Conservation (phyloP, 2,113 vertebrate species). For the Asarcornis scutulata region DNA sequence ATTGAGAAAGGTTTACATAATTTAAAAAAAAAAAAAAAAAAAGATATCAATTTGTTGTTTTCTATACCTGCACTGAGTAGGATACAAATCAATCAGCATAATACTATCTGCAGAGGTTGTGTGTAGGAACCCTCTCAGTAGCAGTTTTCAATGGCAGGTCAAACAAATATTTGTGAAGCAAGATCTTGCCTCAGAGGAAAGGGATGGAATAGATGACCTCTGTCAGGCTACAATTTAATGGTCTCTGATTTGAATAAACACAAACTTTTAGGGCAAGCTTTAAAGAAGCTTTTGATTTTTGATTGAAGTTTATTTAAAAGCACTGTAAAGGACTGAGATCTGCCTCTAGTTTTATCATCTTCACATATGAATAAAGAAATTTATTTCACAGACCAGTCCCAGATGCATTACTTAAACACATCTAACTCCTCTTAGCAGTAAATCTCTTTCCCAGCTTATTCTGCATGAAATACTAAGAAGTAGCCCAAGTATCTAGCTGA, state of each 20-base stretch:
- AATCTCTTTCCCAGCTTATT: neutral
- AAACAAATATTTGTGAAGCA: neutral
- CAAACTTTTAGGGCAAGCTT: neutral
- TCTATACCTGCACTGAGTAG: neutral
- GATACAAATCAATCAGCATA: neutral
- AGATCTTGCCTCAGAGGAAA: neutral
- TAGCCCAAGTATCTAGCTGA: neutral
- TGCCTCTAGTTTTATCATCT: neutral
- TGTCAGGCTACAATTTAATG: neutral
- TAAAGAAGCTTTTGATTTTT: neutral
- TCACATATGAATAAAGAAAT: neutral
- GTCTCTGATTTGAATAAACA: neutral
- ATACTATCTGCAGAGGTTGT: neutral
- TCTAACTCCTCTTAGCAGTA: neutral
- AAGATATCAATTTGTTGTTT: neutral
- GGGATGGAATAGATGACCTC: neutral
- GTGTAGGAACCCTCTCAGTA: neutral
- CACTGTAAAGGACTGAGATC: neutral
- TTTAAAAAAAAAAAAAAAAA: neutral
- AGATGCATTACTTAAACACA: neutral
- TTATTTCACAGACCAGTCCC: neutral
- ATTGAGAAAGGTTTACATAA: neutral
- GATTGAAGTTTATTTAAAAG: neutral
- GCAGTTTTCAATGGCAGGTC: neutral
- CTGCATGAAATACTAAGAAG: neutral